Evolutionary conservation across 1,140 invertebrate genomes (phyloP), one percentile per base, ranked within the genome.

Genomic region (Teleopsis dalmanni): DNA sequence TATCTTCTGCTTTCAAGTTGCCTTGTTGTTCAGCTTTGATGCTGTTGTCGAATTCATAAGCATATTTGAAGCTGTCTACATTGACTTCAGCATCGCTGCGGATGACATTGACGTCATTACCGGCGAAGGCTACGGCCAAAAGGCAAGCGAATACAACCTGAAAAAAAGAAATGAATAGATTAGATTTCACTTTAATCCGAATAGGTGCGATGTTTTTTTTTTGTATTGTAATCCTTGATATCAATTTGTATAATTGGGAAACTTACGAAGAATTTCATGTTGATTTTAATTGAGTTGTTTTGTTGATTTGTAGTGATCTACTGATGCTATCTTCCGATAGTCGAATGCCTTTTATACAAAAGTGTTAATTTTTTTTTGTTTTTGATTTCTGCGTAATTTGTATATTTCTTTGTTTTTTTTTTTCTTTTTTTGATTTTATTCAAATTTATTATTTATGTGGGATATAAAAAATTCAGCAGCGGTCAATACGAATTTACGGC

Each of bases 11-110:
- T 8, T 47, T n/a, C 9, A 51, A 14, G 0, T 22, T 10, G 26
- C 50, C 50, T 25, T 40, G 11, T 36, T 51, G 43, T 9, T 25
- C 11, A 4, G 44, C 36, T 47, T 16, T 41, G 36, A 57, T 53
- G 10, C 9, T 35, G 35, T 31, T 52, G 18, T 47, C 48, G 16
- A 51, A 29, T 42, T 56, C 57, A 52, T 43, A 55, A 45, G 25
- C 31, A 27, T 56, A 58, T n/a, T 27, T 48, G 49, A 44, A 64
- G 16, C 51, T 48, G 0, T 62, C 55, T 16, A 50, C 26, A 18
- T 42, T 52, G n/a, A 60, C 54, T 14, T 61, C 57, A 27, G 16
- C 36, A 2, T 60, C 56, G 14, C 42, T 50, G 10, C 51, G 52
- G 35, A 64, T 8, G 8, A 60, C 41, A 16, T 31, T 31, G n/a